phyloP scores from a whole-genome alignment of 2,797 vertebrate species.

The Chaetophractus vellerosus region DNA sequence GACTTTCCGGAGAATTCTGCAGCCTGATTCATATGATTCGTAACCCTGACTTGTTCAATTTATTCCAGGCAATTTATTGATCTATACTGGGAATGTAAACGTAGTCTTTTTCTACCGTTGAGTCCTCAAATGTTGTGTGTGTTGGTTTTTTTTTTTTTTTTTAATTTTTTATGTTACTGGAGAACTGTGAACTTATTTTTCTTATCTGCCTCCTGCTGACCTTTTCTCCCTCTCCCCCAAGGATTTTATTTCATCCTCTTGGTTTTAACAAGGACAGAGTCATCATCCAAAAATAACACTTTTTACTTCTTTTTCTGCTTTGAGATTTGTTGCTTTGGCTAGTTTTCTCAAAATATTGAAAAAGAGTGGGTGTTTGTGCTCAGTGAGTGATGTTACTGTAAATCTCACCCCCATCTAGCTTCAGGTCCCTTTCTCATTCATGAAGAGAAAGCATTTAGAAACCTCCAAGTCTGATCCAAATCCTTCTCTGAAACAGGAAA shows the following conservation, averaged over 20 bases:
- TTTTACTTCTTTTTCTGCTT: background rate
- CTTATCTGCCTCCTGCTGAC: background rate
- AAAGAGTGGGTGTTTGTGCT: background rate
- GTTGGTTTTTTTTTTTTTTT: no score
- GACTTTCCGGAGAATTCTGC: background rate
- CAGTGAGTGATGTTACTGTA: background rate
- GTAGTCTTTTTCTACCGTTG: background rate
- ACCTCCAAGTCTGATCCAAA: background rate
- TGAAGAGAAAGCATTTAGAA: no score
- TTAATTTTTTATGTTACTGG: background rate
- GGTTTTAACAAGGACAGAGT: background rate
- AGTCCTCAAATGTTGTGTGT: no score
- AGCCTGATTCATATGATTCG: background rate
- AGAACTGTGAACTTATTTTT: background rate
- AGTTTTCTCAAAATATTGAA: background rate
- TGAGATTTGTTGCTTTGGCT: background rate
- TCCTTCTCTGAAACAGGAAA: background rate
- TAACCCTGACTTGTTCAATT: background rate
- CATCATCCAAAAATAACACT: background rate
- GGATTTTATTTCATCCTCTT: background rate
- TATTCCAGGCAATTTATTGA: background rate
- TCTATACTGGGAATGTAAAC: background rate
- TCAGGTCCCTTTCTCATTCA: background rate
- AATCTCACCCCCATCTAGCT: background rate
- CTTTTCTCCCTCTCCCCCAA: no score